Percentiles rank a stretch among this genome's conserved stretches.
phyloP scores from a whole-genome alignment of 2,888 invertebrate genomes.

The Onchidella celtica region DNA sequence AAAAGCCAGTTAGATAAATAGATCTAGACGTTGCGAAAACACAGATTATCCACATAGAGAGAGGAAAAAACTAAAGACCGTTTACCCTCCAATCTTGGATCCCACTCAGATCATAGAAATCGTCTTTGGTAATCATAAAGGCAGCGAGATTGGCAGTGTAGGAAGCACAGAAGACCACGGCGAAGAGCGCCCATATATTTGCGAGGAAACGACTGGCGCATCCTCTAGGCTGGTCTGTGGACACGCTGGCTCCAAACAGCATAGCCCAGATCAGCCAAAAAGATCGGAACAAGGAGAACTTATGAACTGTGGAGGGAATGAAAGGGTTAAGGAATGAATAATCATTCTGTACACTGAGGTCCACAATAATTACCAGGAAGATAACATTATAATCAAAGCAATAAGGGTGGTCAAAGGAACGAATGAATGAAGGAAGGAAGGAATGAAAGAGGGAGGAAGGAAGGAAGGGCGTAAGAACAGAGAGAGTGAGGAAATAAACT shows the following conservation, averaged over 20 bases:
- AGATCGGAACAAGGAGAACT: slow-evolving; percentile 89
- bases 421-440: slow-evolving; percentile 11
- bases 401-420: neutral
- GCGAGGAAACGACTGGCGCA: slow-evolving; percentile 89
- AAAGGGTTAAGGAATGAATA: neutral
- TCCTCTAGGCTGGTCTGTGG: slow-evolving; percentile 96
- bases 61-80: slow-evolving; percentile 25
- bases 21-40: too few species aligned
- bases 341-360: neutral
- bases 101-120: slow-evolving; percentile 94
- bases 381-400: neutral
- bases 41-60: too few species aligned
- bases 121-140: slow-evolving; percentile 99
- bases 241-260: slow-evolving; percentile 97
- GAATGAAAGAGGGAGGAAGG: neutral
- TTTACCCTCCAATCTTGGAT: slow-evolving; percentile 87
- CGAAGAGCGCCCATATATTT: slow-evolving; percentile 85
- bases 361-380: neutral
- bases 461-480: neutral
- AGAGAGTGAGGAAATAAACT: neutral
- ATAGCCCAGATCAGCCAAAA: slow-evolving; percentile 99
- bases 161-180: slow-evolving; percentile 98
- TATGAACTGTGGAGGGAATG: slow-evolving; percentile 71
- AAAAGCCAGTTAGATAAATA: too few species aligned
- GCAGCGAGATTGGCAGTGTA: slow-evolving; percentile 99